Base-by-base conservation (phyloP, 2,888 invertebrate genomes). In the Disparrhopalites patrizii region DNA sequence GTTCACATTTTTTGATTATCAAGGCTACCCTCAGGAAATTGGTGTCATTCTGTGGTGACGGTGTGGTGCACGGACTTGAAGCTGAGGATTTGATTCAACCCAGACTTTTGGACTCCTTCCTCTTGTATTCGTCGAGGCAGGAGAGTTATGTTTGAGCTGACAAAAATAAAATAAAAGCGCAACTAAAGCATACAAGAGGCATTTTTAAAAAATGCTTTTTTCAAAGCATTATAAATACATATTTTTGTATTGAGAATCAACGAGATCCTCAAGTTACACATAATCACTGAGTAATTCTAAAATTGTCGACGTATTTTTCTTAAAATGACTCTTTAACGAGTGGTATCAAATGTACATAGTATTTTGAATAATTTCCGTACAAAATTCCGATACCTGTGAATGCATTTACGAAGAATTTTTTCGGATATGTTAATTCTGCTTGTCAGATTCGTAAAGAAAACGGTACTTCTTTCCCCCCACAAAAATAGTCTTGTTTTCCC, bases 51-150 rank as follows among this genome's bases (percentile, higher is more conserved):
- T 84, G 84, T 77, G 85, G 85, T 30, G 81, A 84, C 20, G 36
- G 36, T 38, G 28, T 57, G n/a, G 80, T 84, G 60, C 79, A 81
- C 71, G 78, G 80, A 66, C 78, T 85, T 72, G 87, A 90, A 75
- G 85, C 87, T 3, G 85, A 86, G 65, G 89, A 90, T 75, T 82
- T 91, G 78, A 85, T 91, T 63, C 83, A 85, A 77, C 89, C 90
- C 1, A 85, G 87, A 76, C 80, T 90, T 13, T 84, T 90, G 80
- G 90, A 91, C 77, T 89, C 90, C 0, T 87, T 90, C 73, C 84
- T 90, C 78, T 82, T 88, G 38, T 90, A 89, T 79, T 89, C 90
- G 0, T 85, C 88, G 28, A 86, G 87, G 74, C 87, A 88, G 78
- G 90, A 90, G 79, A 90, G 90, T 78, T 89, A 89, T 78, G 90